Base-by-base conservation (phyloP, 2,888 invertebrate species). In the Flabesymbios commensalis region DNA sequence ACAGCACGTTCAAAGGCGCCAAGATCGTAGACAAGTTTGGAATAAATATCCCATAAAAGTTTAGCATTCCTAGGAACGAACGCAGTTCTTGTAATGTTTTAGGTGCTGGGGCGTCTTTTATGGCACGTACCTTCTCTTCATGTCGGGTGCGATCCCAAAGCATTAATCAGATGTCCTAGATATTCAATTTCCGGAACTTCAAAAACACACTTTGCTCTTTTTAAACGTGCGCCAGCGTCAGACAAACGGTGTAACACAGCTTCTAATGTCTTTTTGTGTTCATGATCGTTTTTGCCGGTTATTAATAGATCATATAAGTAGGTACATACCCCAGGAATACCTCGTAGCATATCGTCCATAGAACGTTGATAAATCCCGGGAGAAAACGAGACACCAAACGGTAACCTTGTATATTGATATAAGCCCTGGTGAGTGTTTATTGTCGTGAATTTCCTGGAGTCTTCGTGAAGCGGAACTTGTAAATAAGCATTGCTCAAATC, bases 401-500 rank as follows among this genome's bases (percentile, higher is more conserved):
- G 45, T 17, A 17, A 22, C 19, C 45, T 14, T 7, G 10, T 45
- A 22, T 45, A 45, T 22, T 45, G 45, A 19, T 17, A 45, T 7
- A 45, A 19, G 17, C 45, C 45, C 19, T 7, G 10, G 7, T 19
- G 22, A 7, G 45, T 45, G 19, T 45, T 45, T 7, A 45, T 45
- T 7, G 45, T 45, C 7, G 19, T 19, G 19, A 17, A 45, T 17
- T 45, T 10, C 7, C 22, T 10, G 7, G 14, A 17, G 17, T 7
- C 45, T 10, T 10, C 17, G 45, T 45, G n/a, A 7, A 45, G 10
- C 22, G 10, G 14, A 10, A 49, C 19, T 19, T 49, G 49, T 19
- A 28, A 31, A 51, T 71, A 73, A 3, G 74, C 73, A 47, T 71
- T 57, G 10, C 58, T 61, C 24, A 75, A 42, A 45, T 75, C 74